Percentiles rank a stretch among this genome's conserved stretches.
phyloP scores from a whole-genome alignment of 2,797 vertebrate species.

The Bothrops alternatus region DNA sequence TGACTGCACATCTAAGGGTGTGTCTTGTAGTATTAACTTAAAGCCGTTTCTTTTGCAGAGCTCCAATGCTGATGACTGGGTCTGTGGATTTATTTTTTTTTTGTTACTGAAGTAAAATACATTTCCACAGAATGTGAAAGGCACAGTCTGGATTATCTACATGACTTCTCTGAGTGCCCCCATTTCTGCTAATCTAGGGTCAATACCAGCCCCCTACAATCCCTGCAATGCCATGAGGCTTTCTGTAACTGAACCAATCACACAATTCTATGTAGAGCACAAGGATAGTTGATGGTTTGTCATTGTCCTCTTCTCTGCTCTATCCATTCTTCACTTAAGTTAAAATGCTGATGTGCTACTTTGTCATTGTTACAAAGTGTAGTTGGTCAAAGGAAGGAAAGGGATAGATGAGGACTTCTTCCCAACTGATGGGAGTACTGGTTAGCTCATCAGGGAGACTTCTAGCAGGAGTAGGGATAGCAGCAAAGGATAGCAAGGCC shows the following conservation, averaged over 20 bases:
- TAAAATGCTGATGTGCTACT: neutral
- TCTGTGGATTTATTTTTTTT: neutral
- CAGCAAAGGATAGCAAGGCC: neutral
- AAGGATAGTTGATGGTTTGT: neutral
- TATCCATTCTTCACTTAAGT: neutral
- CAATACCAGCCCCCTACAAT: neutral
- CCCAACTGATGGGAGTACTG: neutral
- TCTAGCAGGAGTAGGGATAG: neutral
- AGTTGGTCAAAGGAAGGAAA: neutral
- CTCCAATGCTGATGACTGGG: neutral
- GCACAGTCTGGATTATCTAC: neutral
- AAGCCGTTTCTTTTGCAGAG: neutral
- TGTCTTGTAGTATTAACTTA: neutral
- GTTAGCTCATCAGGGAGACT: neutral
- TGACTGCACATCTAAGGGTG: no score
- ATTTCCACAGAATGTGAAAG: neutral
- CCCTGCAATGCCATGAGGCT: neutral
- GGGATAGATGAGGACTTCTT: neutral
- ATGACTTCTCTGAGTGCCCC: neutral
- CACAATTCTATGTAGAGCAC: neutral
- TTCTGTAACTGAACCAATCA: neutral
- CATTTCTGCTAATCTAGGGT: neutral
- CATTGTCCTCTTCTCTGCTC: neutral
- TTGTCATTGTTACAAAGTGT: neutral
- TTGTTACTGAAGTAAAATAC: neutral